Base-by-base conservation (phyloP, 53 echinoderm and acorn worm species). In the Patiria pectinifera region DNA sequence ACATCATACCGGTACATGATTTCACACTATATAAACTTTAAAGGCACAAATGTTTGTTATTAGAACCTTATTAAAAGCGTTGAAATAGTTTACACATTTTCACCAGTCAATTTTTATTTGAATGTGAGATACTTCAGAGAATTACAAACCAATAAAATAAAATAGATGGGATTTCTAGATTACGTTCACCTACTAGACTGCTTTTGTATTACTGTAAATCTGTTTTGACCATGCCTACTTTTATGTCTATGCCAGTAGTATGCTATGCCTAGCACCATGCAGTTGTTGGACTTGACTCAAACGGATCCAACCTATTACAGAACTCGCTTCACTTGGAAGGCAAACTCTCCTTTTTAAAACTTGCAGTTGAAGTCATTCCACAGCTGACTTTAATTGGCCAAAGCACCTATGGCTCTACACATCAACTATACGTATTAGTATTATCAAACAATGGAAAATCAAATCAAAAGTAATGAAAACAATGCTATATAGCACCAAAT, bases 401-500 rank as follows among this genome's bases (percentile, higher is more conserved):
- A 84, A 63, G 84, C 62, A 63, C 59, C 43, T 59, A 66, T 66
- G 44, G 45, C 84, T 15, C 15, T 44, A 66, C 21, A 87, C 44
- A 61, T 26, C 22, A 76, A 35, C 87, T 76, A 87, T 23, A 75
- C 48, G 43, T 87, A 87, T 78, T 87, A 53, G 8, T 53, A 53
- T 6, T 2, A 53, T 53, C n/a, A 71, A 35, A 35, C 25, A 48
- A 22, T 78, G 86, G 59, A n/a, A 59, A 77, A 35, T 61, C 60
- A 46, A 87, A 19, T 14, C 10, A 72, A 87, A 87, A 60, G 14
- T 59, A 45, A 44, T 75, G 23, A 60, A 60, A 14, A 77, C 76
- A 58, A 48, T 87, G 87, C 87, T 87, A 77, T 25, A 87, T 87
- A 87, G 87, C 87, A 87, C 87, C 87, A 87, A 77, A 77, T 78